Evolutionary conservation across 2,113 vertebrate species (phyloP).

Genomic region (Psittacus erithacus): DNA sequence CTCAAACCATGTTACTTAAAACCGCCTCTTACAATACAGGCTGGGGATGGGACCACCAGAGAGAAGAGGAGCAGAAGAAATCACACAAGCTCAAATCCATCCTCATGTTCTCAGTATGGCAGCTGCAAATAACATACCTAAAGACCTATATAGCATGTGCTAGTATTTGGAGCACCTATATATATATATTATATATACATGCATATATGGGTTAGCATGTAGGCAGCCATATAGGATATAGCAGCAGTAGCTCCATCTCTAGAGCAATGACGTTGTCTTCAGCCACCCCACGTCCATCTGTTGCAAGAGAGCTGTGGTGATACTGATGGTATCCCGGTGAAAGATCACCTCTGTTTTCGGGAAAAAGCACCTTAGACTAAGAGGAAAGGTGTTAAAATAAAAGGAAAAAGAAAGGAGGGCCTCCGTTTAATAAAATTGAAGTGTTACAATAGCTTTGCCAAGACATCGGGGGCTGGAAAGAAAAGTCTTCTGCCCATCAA

Average conservation of each 20-base stretch:
- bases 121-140: not conserved
- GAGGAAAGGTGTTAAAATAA: not conserved
- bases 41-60: not conserved
- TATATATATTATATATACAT: not conserved
- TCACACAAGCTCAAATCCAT: not conserved
- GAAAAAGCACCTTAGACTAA: not conserved
- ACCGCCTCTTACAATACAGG: accelerated
- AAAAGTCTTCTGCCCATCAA: not conserved
- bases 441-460: not conserved
- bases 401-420: not conserved
- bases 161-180: not conserved
- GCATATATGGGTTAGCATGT: not conserved
- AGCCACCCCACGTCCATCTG: not conserved
- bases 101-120: not conserved
- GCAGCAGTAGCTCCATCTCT: not conserved
- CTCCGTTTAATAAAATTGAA: not conserved
- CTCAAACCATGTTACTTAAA: not conserved
- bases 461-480: not conserved
- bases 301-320: not conserved
- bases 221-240: not conserved
- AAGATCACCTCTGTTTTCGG: not conserved
- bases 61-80: not conserved
- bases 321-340: not conserved
- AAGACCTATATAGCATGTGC: not conserved
- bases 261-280: not conserved